Evolutionary conservation across 2,797 vertebrate species (phyloP).

Genomic region (Sebastiscus albofasciatus): DNA sequence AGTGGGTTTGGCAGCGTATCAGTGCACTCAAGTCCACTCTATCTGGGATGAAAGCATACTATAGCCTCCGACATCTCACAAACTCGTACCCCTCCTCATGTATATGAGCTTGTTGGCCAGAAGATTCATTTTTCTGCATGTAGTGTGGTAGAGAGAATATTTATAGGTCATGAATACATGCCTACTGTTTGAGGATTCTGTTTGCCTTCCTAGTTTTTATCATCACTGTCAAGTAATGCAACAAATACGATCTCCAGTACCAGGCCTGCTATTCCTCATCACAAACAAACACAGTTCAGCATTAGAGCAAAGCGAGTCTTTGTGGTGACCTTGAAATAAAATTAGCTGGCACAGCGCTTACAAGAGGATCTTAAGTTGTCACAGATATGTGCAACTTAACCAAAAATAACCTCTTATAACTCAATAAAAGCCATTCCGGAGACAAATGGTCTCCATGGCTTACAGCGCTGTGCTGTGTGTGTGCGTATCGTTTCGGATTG

Average conservation of each 20-base stretch:
- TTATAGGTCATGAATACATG: slow-evolving; percentile 10
- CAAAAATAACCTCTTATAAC: slow-evolving; percentile 43
- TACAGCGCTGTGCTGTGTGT: slow-evolving; percentile 17
- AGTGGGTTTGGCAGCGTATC: slow-evolving; percentile 74
- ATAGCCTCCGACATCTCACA: slow-evolving; percentile 55
- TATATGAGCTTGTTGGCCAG: slow-evolving; percentile 29
- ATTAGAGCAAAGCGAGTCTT: not conserved
- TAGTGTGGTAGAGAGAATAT: slow-evolving; percentile 11
- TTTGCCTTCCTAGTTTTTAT: not conserved
- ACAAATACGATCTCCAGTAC: not conserved
- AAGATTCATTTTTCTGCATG: slow-evolving; percentile 21
- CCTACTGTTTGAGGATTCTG: not conserved
- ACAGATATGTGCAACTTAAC: slow-evolving; percentile 46
- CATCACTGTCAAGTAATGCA: not conserved
- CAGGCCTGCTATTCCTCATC: not conserved
- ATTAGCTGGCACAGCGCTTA: slow-evolving; percentile 28
- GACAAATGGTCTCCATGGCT: slow-evolving; percentile 60
- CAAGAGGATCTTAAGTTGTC: slow-evolving; percentile 40
- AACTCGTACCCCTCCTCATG: slow-evolving; percentile 40
- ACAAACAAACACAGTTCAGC: slow-evolving; percentile 18
- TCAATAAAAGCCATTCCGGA: slow-evolving; percentile 54
- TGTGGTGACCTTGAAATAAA: slow-evolving; percentile 46
- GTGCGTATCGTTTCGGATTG: slow-evolving; percentile 40
- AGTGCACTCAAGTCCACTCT: slow-evolving; percentile 77
- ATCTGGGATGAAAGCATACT: slow-evolving; percentile 75